A percentile compares a stretch with the other conserved stretches of the same genome.
Evolutionary conservation across 2,113 vertebrate genomes (phyloP).

Genomic region (Ascaphus truei): DNA sequence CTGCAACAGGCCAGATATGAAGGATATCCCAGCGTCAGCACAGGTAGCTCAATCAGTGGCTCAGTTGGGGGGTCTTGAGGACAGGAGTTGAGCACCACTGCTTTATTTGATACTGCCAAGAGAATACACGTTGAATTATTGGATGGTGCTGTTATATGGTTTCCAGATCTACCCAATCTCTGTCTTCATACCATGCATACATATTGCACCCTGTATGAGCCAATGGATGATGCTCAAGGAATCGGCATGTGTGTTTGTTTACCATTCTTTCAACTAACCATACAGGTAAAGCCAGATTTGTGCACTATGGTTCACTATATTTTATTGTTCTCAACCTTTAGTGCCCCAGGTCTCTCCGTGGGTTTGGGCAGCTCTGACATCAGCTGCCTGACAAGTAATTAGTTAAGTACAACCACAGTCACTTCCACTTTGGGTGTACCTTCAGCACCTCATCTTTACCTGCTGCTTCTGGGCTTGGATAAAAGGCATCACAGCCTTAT

Average conservation of each 20-base stretch:
- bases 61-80: too few species aligned
- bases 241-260: not conserved
- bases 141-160: too few species aligned
- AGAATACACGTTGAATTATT: too few species aligned
- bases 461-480: not conserved
- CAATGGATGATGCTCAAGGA: not conserved
- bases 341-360: not conserved
- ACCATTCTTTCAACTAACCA: not conserved
- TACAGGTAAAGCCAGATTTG: conserved; percentile 24
- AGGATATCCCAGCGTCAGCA: too few species aligned
- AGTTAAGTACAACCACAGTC: not conserved
- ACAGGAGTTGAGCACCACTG: too few species aligned
- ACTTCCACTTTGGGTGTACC: not conserved
- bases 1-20: too few species aligned
- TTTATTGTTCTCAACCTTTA: not conserved
- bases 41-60: too few species aligned
- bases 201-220: too few species aligned
- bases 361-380: not conserved
- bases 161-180: too few species aligned
- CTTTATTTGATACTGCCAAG: too few species aligned
- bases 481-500: too few species aligned
- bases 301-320: not conserved
- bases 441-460: not conserved
- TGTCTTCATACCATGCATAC: too few species aligned
- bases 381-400: not conserved